These are phyloP conservation scores for Labeo rohita DNA, from an alignment of 2,113 vertebrate species.

Conservation along the genomic window DNA sequence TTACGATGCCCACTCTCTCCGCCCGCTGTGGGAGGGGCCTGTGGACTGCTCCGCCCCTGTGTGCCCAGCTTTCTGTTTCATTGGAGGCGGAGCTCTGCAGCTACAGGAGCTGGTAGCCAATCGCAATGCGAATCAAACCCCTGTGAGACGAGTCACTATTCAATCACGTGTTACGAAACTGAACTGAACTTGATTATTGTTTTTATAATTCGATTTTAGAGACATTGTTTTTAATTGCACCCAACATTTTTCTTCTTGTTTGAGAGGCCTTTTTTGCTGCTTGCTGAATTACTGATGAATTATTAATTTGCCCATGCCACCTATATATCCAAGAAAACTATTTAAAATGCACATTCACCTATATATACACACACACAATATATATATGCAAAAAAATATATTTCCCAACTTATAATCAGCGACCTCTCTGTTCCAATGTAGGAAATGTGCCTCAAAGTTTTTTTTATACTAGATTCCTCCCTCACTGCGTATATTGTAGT, in stretches of 20 bases:
- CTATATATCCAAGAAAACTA: background rate
- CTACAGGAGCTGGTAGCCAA: slow-evolving; percentile 93
- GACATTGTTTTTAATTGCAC: slow-evolving; percentile 74
- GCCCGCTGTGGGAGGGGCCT: slow-evolving; percentile 89
- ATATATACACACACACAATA: background rate
- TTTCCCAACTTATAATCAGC: background rate
- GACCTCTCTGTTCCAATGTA: slow-evolving; percentile 13
- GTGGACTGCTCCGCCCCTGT: slow-evolving; percentile 94
- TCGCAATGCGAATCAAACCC: slow-evolving; percentile 80
- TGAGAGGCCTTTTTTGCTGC: slow-evolving; percentile 62
- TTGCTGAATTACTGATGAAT: slow-evolving; percentile 17
- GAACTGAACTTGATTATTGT: slow-evolving; percentile 70
- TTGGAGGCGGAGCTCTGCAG: slow-evolving; percentile 92
- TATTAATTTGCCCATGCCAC: background rate
- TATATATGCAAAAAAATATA: slow-evolving; percentile 29
- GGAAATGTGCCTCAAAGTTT: slow-evolving; percentile 37
- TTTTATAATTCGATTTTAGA: slow-evolving; percentile 72
- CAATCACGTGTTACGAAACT: slow-evolving; percentile 73
- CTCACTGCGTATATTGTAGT: background rate
- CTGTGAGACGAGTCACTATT: slow-evolving; percentile 89
- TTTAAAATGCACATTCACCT: background rate
- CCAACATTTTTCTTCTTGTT: slow-evolving; percentile 73
- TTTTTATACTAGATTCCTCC: slow-evolving; percentile 38
- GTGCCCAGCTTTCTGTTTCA: slow-evolving; percentile 96
- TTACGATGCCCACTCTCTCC: slow-evolving; percentile 92